These are phyloP conservation scores for Pseudochaenichthys georgianus DNA, from an alignment of 2,797 vertebrate species.

Conservation along the genomic window DNA sequence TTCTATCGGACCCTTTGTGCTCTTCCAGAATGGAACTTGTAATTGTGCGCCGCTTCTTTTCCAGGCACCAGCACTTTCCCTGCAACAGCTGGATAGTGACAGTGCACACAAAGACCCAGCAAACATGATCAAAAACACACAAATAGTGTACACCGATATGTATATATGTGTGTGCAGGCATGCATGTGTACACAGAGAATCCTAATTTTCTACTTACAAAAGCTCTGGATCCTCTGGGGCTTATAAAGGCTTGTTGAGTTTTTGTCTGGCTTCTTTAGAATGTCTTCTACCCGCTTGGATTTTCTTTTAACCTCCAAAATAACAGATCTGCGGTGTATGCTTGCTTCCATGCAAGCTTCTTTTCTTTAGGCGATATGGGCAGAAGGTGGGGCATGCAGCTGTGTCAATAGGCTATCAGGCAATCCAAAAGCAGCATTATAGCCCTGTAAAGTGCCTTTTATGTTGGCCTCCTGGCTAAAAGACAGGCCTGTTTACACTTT, in stretches of 20 bases:
- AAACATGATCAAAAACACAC: constrained; percentile 40
- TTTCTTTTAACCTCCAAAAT: constrained; percentile 77
- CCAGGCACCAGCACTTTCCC: constrained; percentile 47
- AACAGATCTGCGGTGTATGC: constrained; percentile 74
- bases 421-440: constrained; percentile 74
- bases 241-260: constrained; percentile 68
- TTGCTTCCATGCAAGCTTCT: constrained; percentile 67
- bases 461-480: constrained; percentile 72
- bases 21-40: constrained; percentile 59
- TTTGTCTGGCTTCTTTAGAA: constrained; percentile 69
- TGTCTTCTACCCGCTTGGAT: constrained; percentile 57
- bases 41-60: constrained; percentile 66
- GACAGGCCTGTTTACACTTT: constrained; percentile 71
- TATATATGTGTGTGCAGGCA: constrained; percentile 55
- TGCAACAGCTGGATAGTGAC: constrained; percentile 58
- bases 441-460: constrained; percentile 73
- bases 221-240: constrained; percentile 57
- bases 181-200: constrained; percentile 63
- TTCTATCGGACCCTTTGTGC: constrained; percentile 60
- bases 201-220: constrained; percentile 63
- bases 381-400: constrained; percentile 84
- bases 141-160: constrained; percentile 30
- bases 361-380: constrained; percentile 70
- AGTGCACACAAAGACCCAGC: constrained; percentile 37
- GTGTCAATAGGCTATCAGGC: constrained; percentile 84